A percentile compares a stretch with the other conserved stretches of the same genome.
These are phyloP conservation scores for Cepphus grylle DNA, from an alignment of 2,113 vertebrate genomes.

Conservation along the genomic window DNA sequence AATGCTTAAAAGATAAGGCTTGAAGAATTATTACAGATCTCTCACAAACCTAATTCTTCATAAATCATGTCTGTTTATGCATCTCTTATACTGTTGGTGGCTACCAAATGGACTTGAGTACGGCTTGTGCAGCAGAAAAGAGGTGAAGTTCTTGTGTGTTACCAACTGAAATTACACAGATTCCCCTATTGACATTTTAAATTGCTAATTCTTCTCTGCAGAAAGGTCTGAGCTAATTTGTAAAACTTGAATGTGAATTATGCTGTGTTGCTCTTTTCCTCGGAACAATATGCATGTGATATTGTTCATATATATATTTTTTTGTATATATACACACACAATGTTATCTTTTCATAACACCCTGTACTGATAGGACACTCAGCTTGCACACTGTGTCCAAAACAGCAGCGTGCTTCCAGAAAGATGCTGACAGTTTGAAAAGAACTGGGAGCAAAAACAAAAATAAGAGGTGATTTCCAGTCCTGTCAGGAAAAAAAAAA, in stretches of 20 bases:
- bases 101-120: neutral
- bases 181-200: neutral
- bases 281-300: neutral
- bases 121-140: neutral
- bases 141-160: neutral
- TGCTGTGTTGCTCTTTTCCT: neutral
- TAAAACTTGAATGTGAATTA: neutral
- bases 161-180: neutral
- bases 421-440: neutral
- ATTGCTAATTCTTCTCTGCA: neutral
- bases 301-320: neutral
- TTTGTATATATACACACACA: neutral
- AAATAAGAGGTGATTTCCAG: neutral
- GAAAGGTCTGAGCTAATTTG: neutral
- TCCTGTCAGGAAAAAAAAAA: neutral
- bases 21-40: neutral
- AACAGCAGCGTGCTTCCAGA: neutral
- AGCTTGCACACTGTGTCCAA: neutral
- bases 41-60: neutral
- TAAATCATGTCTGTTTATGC: neutral
- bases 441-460: neutral
- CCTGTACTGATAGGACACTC: accelerated
- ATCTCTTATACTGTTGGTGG: neutral
- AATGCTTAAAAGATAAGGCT: neutral
- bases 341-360: neutral